Conservation (phyloP, 2,888 invertebrate species). For the Andrena dorsata region DNA sequence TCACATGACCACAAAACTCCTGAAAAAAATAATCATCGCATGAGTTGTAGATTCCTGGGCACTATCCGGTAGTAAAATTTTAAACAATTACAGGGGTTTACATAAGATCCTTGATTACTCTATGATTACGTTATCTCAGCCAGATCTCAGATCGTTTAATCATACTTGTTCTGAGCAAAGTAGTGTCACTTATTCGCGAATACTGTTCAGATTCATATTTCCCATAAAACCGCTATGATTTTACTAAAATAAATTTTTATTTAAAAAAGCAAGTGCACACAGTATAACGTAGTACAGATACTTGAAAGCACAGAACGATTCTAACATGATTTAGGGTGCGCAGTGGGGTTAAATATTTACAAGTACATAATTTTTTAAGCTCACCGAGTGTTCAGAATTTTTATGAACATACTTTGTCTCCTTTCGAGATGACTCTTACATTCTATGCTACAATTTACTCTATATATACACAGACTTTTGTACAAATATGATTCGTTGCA, state of each 20-base stretch:
- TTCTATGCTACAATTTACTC: constrained; percentile 5
- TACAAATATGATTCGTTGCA: not conserved
- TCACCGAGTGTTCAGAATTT: not conserved
- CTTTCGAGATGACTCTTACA: constrained; percentile 13
- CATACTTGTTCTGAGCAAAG: not conserved
- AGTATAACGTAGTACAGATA: not conserved
- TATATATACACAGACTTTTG: constrained; percentile 27
- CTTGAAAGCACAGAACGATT: too few species aligned
- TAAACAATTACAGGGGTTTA: constrained; percentile 7
- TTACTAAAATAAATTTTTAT: constrained; percentile 33
- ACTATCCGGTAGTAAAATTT: constrained; percentile 1
- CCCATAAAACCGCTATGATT: not conserved
- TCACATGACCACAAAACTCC: constrained; percentile 5
- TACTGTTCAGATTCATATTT: too few species aligned
- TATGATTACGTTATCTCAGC: not conserved
- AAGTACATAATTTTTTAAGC: constrained; percentile 3
- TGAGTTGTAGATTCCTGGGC: not conserved
- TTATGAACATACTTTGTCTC: constrained; percentile 28
- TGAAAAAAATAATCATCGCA: not conserved
- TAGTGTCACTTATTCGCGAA: not conserved
- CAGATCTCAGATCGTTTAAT: not conserved
- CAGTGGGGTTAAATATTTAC: not conserved
- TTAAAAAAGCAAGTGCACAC: constrained; percentile 10
- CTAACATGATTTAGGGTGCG: too few species aligned
- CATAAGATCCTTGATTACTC: not conserved